Percentiles rank a stretch among this genome's conserved stretches.
Evolutionary conservation across 2,113 vertebrate genomes (phyloP).

Genomic region (Proterorhinus semilunaris): DNA sequence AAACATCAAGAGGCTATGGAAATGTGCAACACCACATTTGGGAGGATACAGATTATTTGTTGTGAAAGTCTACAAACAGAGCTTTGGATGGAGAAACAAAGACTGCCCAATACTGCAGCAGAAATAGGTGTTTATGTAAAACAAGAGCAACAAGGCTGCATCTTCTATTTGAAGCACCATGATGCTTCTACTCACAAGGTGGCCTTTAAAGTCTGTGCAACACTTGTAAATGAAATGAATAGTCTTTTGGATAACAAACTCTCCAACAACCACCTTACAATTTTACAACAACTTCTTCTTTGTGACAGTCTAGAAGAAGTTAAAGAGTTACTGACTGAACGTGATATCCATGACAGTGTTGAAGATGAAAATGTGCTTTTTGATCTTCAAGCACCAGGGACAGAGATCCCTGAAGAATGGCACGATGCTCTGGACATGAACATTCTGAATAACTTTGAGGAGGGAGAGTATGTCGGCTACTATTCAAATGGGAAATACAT

Average conservation of each 20-base stretch:
- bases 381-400: conserved; percentile 60
- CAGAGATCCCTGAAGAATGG: conserved; percentile 75
- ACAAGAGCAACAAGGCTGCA: conserved; percentile 20
- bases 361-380: conserved; percentile 1
- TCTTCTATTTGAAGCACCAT: conserved; percentile 75
- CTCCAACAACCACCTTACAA: neutral
- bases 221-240: conserved; percentile 69
- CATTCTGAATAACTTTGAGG: conserved; percentile 75
- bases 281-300: conserved; percentile 46
- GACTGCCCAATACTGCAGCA: conserved; percentile 62
- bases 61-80: conserved; percentile 68
- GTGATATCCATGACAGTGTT: conserved; percentile 58
- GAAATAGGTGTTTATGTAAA: conserved; percentile 59
- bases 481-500: conserved; percentile 50
- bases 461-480: conserved; percentile 79
- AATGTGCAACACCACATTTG: conserved; percentile 62
- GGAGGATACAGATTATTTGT: conserved; percentile 78
- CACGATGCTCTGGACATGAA: conserved; percentile 77
- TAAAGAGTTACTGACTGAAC: conserved; percentile 39
- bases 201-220: conserved; percentile 38
- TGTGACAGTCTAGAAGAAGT: conserved; percentile 63
- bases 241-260: conserved; percentile 63
- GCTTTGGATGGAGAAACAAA: conserved; percentile 54
- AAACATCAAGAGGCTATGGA: conserved; percentile 34
- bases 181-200: conserved; percentile 17